Evolutionary conservation across 2,113 vertebrate species (phyloP), one percentile per base, ranked within the genome.

Genomic region (Bothrops jararaca): DNA sequence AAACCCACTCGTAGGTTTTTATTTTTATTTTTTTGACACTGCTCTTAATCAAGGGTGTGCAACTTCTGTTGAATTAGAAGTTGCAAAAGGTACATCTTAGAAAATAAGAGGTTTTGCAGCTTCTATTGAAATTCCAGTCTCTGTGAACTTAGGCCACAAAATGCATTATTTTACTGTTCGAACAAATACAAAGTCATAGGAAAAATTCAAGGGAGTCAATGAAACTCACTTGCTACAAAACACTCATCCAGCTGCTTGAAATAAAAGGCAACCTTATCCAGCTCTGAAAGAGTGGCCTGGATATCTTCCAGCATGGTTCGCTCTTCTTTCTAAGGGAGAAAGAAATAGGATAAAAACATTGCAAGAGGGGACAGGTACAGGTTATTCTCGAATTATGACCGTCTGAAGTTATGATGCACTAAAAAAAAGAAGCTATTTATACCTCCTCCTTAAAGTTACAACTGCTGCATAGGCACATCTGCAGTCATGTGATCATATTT

Each of bases 301-400:
- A 99, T 98, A 95, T 99, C 99, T 94, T 99, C 99, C 95, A 99
- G 97, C 99, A 99, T 99, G 94, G 96, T 98, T 24, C 96, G 98
- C 56, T 99, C 99, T 94, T 99, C 98, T 93, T 98, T 99, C 99
- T 99, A 97, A 1, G 89, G n/a, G 60, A 88, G 54, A 95, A 80
- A 69, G 57, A 50, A 91, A 92, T 0, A 56, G 22, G 15, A 4
- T 0, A 0, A 24, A 50, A 86, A 89, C n/a, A 23, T 29, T 11
- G 11, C 58, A 93, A 50, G 9, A 26, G 85, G n/a, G 90, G 9
- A 50, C 26, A 22, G 26, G n/a, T 6, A 69, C 29, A n/a, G 64
- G 64, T 69, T n/a, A 29, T 69, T 69, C 29, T 34, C 0, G 0
- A 34, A 1, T 69, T 69, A 69, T 29, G 60, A 64, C 60, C 0